Percentiles rank a stretch among this genome's conserved stretches.
These are phyloP conservation scores for Colistium nudipinnis DNA, from an alignment of 2,113 vertebrate genomes.

Conservation along the genomic window DNA sequence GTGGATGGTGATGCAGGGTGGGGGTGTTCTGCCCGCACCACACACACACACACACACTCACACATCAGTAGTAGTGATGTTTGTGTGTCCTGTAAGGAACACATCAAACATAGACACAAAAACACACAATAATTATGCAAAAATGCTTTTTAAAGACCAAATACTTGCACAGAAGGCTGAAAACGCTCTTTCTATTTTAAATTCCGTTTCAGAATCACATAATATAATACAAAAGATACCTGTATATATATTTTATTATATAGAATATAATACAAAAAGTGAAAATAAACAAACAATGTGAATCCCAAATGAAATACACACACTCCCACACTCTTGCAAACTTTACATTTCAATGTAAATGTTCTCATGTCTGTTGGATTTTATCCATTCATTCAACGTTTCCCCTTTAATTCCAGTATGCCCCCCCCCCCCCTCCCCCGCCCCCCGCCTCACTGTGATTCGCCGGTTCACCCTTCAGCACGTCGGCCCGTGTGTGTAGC, in stretches of 20 bases:
- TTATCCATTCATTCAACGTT: slow-evolving; percentile 4
- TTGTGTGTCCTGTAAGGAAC: slow-evolving; percentile 37
- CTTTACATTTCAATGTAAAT: too few relatives aligned
- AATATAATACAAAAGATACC: too few relatives aligned
- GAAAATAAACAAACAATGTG: too few relatives aligned
- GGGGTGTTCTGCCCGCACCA: slow-evolving; percentile 34
- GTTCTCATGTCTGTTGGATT: slow-evolving; percentile 3
- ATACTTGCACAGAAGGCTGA: too few relatives aligned
- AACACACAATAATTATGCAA: too few relatives aligned
- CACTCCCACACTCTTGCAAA: slow-evolving; percentile 38
- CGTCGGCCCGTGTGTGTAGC: slow-evolving; percentile 65
- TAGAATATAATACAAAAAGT: too few relatives aligned
- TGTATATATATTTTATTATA: too few relatives aligned
- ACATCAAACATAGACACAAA: slow-evolving; percentile 14
- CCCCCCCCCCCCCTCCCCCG: slow-evolving; percentile 4
- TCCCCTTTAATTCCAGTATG: neutral
- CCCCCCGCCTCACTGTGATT: slow-evolving; percentile 45
- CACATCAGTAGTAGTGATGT: slow-evolving; percentile 36
- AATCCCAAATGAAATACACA: too few relatives aligned
- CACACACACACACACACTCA: slow-evolving; percentile 38
- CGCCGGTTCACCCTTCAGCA: slow-evolving; percentile 63
- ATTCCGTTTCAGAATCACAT: too few relatives aligned
- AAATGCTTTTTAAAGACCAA: too few relatives aligned
- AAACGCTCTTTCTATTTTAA: too few relatives aligned
- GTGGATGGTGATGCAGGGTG: slow-evolving; percentile 7